Conservation (phyloP, 2,888 invertebrate genomes). For the Timema cristinae region DNA sequence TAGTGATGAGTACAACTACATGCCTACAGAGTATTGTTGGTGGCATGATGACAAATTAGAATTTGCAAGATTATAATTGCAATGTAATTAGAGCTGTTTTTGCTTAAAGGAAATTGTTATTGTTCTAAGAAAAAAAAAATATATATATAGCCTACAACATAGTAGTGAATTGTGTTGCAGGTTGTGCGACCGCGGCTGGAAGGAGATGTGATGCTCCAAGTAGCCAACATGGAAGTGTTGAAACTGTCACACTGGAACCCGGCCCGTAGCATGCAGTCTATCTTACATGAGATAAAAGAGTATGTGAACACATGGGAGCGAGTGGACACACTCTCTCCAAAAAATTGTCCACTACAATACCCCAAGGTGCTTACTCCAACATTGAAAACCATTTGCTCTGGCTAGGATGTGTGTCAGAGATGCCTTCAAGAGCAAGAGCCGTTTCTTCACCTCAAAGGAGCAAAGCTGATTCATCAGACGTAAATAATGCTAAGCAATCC, state of each 20-base stretch:
- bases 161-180: slow-evolving; percentile 34
- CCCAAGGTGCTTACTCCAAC: slow-evolving; percentile 39
- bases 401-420: slow-evolving; percentile 38
- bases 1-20: no score
- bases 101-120: no score
- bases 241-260: slow-evolving; percentile 44
- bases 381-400: slow-evolving; percentile 42
- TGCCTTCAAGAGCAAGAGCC: slow-evolving; percentile 18
- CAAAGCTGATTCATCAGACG: no score
- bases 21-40: no score
- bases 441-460: no score
- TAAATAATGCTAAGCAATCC: no score
- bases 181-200: slow-evolving; percentile 42
- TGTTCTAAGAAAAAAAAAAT: no score
- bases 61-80: no score
- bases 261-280: slow-evolving; percentile 41
- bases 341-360: slow-evolving; percentile 39
- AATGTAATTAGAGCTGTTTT: no score
- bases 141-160: no score
- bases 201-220: slow-evolving; percentile 35
- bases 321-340: slow-evolving; percentile 39
- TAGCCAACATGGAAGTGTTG: slow-evolving; percentile 39
- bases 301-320: slow-evolving; percentile 41
- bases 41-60: no score
- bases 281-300: slow-evolving; percentile 40